Base-by-base conservation (phyloP, 2,113 vertebrate genomes). In the Octodon degus region DNA sequence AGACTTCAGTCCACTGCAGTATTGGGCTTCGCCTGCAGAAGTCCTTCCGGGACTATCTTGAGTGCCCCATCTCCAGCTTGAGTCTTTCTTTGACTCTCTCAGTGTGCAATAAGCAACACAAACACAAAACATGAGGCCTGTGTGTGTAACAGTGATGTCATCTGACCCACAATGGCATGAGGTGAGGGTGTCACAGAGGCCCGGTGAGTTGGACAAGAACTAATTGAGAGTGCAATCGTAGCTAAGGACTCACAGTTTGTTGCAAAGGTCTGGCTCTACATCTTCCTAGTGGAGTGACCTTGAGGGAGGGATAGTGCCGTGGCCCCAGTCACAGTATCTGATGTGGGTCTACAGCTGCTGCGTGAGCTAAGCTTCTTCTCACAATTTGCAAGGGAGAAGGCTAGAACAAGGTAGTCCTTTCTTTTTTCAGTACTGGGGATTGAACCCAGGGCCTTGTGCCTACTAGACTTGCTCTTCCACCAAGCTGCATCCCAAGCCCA, bases 311-410 rank as follows among this genome's bases (percentile, higher is more conserved):
- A 43, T 7, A 19, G 16, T 8, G 30, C 10, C 32, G 7, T 7
- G 40, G 27, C 10, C 50, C 0, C 24, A 7, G 27, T 30, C 5
- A 7, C 30, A 7, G 0, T 1, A 3, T 11, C 55, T 25, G 34
- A 4, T 1, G 1, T 3, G 86, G 9, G 9, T 47, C 62, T 37
- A 1, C 4, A 10, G 7, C 37, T 24, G 19, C 13, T 22, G 7
- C 11, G 14, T 0, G 7, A 40, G 70, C 63, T 5, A 12, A 3
- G 30, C 4, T 10, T 43, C 93, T 55, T 50, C 3, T 27, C 32
- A 60, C 3, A 19, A 0, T 62, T 82, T 37, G 62, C 84, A 84
- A 58, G 30, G 10, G 34, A 91, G 68, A 84, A 82, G 74, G 12
- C 34, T 1, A 85, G 63, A 91, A 55, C 24, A 90, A 81, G 43